Evolutionary conservation across 2,888 invertebrate genomes (phyloP).

Genomic region (Latrodectus hesperus): DNA sequence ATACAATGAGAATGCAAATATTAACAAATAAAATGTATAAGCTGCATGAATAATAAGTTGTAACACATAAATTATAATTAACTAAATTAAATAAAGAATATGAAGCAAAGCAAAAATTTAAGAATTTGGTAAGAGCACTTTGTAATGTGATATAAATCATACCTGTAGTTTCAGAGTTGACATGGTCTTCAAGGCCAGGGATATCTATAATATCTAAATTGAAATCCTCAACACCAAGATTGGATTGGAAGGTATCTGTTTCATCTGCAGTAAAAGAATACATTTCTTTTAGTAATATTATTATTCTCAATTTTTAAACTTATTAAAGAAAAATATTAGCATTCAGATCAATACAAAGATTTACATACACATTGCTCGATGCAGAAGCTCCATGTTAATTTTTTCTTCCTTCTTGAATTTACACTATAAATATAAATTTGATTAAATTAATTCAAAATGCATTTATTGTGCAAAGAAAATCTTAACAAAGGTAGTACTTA

Average conservation of each 20-base stretch:
- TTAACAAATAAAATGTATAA: no score
- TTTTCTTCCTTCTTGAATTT: conserved; percentile 94
- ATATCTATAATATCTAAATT: not conserved
- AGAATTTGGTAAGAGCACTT: no score
- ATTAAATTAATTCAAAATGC: conserved; percentile 71
- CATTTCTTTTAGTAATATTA: not conserved
- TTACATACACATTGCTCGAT: conserved; percentile 75
- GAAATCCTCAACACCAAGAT: not conserved
- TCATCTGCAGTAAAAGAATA: not conserved
- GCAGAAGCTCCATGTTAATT: conserved; percentile 75
- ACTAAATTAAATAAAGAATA: no score
- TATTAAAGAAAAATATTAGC: not conserved
- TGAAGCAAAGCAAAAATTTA: no score
- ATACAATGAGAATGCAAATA: no score
- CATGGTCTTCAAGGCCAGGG: not conserved
- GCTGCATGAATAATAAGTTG: no score
- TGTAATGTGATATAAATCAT: not conserved
- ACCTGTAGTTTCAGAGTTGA: not conserved
- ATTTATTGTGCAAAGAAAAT: not conserved
- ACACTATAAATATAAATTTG: conserved; percentile 73
- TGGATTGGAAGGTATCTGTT: conserved; percentile 2
- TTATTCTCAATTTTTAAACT: not conserved
- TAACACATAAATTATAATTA: no score
- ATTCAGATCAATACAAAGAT: not conserved
- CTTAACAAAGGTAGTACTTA: not conserved